Percentiles rank a stretch among this genome's conserved stretches.
These are phyloP conservation scores for Andricus grossulariae DNA, from an alignment of 1,140 invertebrate species.

Conservation along the genomic window DNA sequence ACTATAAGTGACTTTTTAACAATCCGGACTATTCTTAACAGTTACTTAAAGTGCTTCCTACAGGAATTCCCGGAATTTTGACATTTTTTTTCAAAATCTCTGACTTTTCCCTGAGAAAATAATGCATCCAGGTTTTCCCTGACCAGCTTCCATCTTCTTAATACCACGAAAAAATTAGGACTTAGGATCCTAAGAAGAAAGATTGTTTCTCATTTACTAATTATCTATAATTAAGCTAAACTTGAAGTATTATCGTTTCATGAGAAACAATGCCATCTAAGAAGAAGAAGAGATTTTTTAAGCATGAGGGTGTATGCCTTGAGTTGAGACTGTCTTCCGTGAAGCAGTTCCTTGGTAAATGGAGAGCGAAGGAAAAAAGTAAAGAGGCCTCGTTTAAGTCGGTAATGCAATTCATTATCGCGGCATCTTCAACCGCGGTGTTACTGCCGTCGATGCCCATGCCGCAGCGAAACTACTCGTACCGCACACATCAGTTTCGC, in stretches of 20 bases:
- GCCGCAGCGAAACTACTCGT: not conserved
- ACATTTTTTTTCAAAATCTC: too few relatives aligned
- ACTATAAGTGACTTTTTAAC: too few relatives aligned
- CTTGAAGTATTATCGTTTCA: not conserved
- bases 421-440: conserved; percentile 16
- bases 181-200: too few relatives aligned
- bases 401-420: conserved; percentile 37
- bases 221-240: not conserved
- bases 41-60: too few relatives aligned
- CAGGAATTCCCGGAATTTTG: too few relatives aligned
- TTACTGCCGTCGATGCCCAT: not conserved
- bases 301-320: conserved; percentile 2
- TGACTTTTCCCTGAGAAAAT: too few relatives aligned
- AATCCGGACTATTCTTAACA: too few relatives aligned
- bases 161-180: too few relatives aligned
- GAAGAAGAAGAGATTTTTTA: not conserved
- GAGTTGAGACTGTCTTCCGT: not conserved
- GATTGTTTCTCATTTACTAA: too few relatives aligned
- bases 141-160: too few relatives aligned
- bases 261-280: not conserved
- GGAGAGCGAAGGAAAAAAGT: conserved; percentile 1
- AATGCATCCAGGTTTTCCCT: too few relatives aligned
- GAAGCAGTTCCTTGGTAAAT: not conserved
- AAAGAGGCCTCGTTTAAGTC: not conserved
- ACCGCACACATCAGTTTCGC: not conserved